Conservation (phyloP, 2,113 vertebrate genomes). For the Nothocercus nigrocapillus region DNA sequence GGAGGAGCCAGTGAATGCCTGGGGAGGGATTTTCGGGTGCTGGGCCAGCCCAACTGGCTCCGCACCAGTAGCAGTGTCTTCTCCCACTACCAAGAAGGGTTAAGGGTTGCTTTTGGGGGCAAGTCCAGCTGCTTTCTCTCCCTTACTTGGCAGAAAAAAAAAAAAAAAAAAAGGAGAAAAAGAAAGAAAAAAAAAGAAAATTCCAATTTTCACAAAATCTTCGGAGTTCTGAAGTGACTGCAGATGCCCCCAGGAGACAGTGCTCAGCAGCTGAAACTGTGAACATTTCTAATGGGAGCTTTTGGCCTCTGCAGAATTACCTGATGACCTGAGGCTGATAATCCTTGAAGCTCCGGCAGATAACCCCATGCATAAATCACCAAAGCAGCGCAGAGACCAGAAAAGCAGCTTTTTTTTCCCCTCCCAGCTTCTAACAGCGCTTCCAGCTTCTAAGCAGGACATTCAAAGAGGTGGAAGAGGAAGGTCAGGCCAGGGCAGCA, state of each 20-base stretch:
- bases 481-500: not conserved
- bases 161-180: too few species aligned
- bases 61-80: not conserved
- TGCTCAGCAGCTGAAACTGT: not conserved
- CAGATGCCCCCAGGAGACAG: not conserved
- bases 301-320: not conserved
- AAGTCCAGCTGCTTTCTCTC: not conserved
- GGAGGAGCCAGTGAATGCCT: not conserved
- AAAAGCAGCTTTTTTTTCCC: not conserved
- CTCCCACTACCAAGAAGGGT: not conserved
- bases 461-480: not conserved
- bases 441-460: not conserved
- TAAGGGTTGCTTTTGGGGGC: fast-evolving
- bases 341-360: not conserved
- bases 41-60: not conserved
- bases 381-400: not conserved
- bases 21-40: fast-evolving
- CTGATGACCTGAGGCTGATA: slow-evolving; percentile 39
- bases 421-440: not conserved
- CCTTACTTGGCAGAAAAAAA: not conserved
- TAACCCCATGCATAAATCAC: too few species aligned
- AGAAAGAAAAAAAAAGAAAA: too few species aligned
- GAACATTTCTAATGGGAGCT: not conserved
- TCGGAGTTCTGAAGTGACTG: not conserved
- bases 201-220: not conserved